These are phyloP conservation scores for Loxodonta africana DNA, from an alignment of 2,113 vertebrate genomes.

Conservation along the genomic window DNA sequence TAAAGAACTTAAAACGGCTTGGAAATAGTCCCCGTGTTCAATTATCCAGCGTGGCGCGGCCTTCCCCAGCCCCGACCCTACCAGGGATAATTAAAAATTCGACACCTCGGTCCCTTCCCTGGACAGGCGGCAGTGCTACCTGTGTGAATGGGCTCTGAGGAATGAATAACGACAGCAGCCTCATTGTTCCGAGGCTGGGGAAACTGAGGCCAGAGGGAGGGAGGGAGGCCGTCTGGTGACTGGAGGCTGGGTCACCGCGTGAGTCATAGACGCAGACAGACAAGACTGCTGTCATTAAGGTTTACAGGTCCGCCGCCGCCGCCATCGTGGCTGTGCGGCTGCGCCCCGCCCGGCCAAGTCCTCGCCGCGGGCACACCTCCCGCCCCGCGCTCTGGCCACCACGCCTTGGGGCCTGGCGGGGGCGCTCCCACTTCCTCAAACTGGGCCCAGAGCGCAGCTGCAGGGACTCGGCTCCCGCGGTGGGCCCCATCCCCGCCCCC, in stretches of 20 bases:
- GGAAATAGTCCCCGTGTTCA: constrained; percentile 60
- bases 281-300: constrained; percentile 82
- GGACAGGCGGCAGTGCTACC: constrained; percentile 61
- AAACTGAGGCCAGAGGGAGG: constrained; percentile 83
- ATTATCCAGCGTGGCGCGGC: neutral
- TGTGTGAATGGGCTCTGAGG: constrained; percentile 66
- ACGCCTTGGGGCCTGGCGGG: constrained; percentile 55
- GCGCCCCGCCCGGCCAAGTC: constrained; percentile 71
- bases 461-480: neutral
- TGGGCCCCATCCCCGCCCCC: neutral
- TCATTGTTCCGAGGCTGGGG: constrained; percentile 77
- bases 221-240: constrained; percentile 74
- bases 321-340: constrained; percentile 73
- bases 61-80: constrained; percentile 59
- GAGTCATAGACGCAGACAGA: constrained; percentile 81
- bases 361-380: constrained; percentile 70
- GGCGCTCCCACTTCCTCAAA: constrained; percentile 1
- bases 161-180: constrained; percentile 74
- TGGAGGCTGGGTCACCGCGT: constrained; percentile 82
- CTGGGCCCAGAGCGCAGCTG: neutral
- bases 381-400: constrained; percentile 51
- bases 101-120: constrained; percentile 67
- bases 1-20: neutral
- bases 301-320: constrained; percentile 82
- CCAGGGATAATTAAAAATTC: constrained; percentile 71